A percentile compares a stretch with the other conserved stretches of the same genome.
Evolutionary conservation across 2,888 invertebrate species (phyloP).

Genomic region (Beris chalybata): DNA sequence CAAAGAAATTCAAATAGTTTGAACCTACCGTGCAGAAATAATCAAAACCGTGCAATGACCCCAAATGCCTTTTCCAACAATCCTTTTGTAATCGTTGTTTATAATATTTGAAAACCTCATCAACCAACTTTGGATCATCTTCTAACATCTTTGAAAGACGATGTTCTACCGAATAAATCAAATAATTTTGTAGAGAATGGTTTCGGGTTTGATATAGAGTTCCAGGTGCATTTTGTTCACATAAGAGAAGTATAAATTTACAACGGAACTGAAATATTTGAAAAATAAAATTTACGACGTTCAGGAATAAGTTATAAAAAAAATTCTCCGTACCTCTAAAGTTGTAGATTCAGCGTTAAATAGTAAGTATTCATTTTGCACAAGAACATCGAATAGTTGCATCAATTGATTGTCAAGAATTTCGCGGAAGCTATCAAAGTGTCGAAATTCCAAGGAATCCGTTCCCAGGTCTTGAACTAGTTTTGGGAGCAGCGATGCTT

Average conservation of each 20-base stretch:
- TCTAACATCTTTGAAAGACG: constrained; percentile 9
- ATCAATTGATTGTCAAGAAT: constrained; percentile 46
- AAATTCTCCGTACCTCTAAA: constrained; percentile 33
- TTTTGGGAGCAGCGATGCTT: constrained; percentile 47
- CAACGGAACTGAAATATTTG: constrained; percentile 18
- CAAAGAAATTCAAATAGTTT: no score
- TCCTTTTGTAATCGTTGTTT: constrained; percentile 45
- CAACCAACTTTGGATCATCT: constrained; percentile 34
- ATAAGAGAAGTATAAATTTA: constrained; percentile 45
- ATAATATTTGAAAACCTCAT: constrained; percentile 45
- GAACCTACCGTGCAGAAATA: constrained; percentile 46
- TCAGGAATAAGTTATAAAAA: constrained; percentile 41
- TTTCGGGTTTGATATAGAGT: constrained; percentile 44
- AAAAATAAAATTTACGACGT: background rate
- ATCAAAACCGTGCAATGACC: constrained; percentile 48
- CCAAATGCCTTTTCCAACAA: constrained; percentile 50
- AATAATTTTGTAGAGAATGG: constrained; percentile 43
- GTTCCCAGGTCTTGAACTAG: constrained; percentile 47
- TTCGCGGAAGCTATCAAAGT: constrained; percentile 46
- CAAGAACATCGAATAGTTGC: constrained; percentile 47
- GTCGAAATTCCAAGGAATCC: constrained; percentile 42
- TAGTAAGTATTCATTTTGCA: constrained; percentile 40
- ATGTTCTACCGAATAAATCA: constrained; percentile 32
- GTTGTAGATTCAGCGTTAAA: constrained; percentile 29
- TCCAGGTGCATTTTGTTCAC: constrained; percentile 47